These are phyloP conservation scores for Eumerus sabulonum DNA, from an alignment of 2,888 invertebrate genomes.

Conservation along the genomic window DNA sequence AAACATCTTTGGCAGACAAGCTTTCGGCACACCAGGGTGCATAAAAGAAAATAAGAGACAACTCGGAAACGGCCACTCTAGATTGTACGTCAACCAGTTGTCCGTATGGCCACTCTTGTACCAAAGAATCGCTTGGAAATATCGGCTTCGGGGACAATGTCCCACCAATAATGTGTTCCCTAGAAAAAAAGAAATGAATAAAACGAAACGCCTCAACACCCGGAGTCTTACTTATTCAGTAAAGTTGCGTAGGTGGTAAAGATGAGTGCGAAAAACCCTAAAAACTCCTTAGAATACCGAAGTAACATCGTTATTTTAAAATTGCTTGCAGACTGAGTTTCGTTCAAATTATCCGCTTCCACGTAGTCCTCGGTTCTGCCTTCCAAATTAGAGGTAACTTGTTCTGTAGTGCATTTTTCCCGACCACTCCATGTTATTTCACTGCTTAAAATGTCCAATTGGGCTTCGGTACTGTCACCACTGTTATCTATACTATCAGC, in stretches of 20 bases:
- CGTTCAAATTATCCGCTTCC: slow-evolving; percentile 4
- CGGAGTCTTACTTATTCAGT: slow-evolving; percentile 37
- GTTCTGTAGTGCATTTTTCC: slow-evolving; percentile 7
- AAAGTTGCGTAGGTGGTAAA: slow-evolving; percentile 63
- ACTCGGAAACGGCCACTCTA: slow-evolving; percentile 83
- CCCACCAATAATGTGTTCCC: slow-evolving; percentile 46
- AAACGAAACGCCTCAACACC: not conserved
- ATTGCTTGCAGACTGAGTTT: slow-evolving; percentile 2
- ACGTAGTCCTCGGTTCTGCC: not conserved
- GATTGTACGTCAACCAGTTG: slow-evolving; percentile 44
- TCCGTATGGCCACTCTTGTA: slow-evolving; percentile 54
- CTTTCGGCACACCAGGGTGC: slow-evolving; percentile 97
- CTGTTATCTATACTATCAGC: not conserved
- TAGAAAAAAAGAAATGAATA: slow-evolving; percentile 8
- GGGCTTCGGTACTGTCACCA: slow-evolving; percentile 7
- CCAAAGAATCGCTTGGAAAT: slow-evolving; percentile 42
- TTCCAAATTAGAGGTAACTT: slow-evolving; percentile 10
- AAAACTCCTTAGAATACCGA: slow-evolving; percentile 53
- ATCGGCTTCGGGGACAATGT: slow-evolving; percentile 48
- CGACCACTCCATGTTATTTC: not conserved
- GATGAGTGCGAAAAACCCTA: slow-evolving; percentile 55
- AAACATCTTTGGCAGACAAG: slow-evolving; percentile 86
- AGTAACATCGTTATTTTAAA: slow-evolving; percentile 54
- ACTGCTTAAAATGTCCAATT: slow-evolving; percentile 5
- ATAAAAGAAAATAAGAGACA: slow-evolving; percentile 95